A percentile compares a stretch with the other conserved stretches of the same genome.
phyloP scores from a whole-genome alignment of 2,113 vertebrate genomes.

The Anguilla rostrata region DNA sequence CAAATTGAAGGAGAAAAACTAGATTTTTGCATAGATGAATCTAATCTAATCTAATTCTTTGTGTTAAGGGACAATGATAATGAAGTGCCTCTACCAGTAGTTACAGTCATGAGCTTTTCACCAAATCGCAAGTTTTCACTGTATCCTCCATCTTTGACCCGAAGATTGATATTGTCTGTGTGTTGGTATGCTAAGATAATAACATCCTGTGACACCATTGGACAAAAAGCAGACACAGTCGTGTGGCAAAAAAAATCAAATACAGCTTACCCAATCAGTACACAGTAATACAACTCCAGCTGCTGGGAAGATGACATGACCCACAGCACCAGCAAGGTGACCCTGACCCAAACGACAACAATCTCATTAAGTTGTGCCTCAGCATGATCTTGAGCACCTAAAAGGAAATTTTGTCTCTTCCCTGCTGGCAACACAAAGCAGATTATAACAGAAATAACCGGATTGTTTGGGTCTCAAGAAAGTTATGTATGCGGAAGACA shows the following conservation, averaged over 20 bases:
- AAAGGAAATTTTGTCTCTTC: neutral
- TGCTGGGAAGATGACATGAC: neutral
- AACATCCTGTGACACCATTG: neutral
- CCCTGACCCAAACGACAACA: constrained; percentile 13
- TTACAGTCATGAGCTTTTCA: neutral
- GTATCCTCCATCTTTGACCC: neutral
- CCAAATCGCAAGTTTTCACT: neutral
- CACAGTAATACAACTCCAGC: neutral
- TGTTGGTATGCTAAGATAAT: neutral
- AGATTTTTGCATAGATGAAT: too few species aligned
- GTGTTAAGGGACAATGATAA: neutral
- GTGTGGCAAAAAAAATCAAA: neutral
- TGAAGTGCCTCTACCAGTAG: neutral
- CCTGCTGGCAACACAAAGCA: neutral
- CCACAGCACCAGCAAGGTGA: neutral
- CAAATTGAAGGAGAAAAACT: too few species aligned
- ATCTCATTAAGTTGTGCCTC: neutral
- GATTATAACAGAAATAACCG: neutral
- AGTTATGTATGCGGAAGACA: neutral
- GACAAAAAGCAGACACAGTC: neutral
- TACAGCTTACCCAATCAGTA: neutral
- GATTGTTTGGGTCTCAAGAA: neutral
- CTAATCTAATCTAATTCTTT: too few species aligned
- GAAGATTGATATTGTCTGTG: neutral
- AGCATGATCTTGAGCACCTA: neutral